Evolutionary conservation across 2,888 invertebrate species (phyloP), one percentile per base, ranked within the genome.

Genomic region (Branchipolynoe longqiensis): DNA sequence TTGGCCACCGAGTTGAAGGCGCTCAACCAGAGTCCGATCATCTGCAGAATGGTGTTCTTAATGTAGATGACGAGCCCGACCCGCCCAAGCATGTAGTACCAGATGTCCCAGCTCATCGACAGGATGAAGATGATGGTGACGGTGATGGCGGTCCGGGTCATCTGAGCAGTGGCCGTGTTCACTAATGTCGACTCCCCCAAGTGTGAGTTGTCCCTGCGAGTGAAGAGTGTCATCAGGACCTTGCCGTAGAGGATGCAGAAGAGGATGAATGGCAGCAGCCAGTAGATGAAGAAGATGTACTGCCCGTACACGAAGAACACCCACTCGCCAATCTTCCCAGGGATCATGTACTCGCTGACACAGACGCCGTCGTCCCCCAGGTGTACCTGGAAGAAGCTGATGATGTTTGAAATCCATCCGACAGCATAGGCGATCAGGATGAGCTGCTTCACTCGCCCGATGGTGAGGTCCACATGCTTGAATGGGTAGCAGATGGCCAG

Each of bases 1-100:
- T 83, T 83, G 40, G 83, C 64, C 40, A 62, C 62, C 0, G 64
- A 83, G 64, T 83, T 83, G 48, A 83, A 40, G 0, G 69, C 64
- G 1, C 62, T 62, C 41, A 83, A n/a, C 64, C 59, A 64, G 1
- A 83, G 48, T 0, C 83, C 83, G 28, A 83, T 69, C 31, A 62
- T 18, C 48, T 83, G 83, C 6, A 83, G 40, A 8, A 64, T n/a
- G 22, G 64, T 41, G 64, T 69, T 69, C 41, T 64, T 83, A 48
- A 64, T 83, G 48, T 83, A 83, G 25, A 48, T 33, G 3, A 48
- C 83, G 0, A 69, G 41, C 22, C 83, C 83, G 14, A 64, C 25
- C 22, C 64, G 62, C 6, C 83, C 83, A 40, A 83, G 83, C 33
- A 62, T 62, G 83, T 83, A 83, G 83, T 83, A 83, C 64, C 62